Evolutionary conservation across 2,888 invertebrate species (phyloP).

Genomic region (Agelastica alni): DNA sequence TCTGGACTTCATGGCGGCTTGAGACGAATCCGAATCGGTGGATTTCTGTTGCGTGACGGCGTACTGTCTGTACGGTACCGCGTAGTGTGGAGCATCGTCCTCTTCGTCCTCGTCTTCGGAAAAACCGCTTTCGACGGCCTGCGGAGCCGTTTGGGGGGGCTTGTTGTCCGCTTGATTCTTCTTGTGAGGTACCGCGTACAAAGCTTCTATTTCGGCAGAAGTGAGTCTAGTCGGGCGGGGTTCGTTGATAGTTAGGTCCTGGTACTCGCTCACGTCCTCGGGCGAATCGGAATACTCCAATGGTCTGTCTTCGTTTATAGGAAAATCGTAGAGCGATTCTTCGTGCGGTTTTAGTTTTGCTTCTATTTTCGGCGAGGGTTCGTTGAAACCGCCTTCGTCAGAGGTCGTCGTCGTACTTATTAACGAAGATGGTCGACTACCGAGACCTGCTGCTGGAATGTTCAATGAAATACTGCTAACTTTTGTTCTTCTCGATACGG

Average conservation of each 20-base stretch:
- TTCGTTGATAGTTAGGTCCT: slow-evolving; percentile 29
- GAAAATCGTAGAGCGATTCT: slow-evolving; percentile 47
- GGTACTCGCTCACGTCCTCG: slow-evolving; percentile 37
- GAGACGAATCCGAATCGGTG: slow-evolving; percentile 23
- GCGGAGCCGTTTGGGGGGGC: slow-evolving; percentile 12
- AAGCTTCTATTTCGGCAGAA: slow-evolving; percentile 49
- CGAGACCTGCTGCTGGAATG: slow-evolving; percentile 66
- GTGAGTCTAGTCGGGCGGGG: slow-evolving; percentile 38
- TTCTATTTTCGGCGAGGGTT: slow-evolving; percentile 72
- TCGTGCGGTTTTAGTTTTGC: slow-evolving; percentile 56
- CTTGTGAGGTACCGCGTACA: slow-evolving; percentile 52
- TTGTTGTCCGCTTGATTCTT: slow-evolving; percentile 24
- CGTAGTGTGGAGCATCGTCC: slow-evolving; percentile 21
- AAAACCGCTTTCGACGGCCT: slow-evolving; percentile 10
- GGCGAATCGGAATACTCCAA: slow-evolving; percentile 42
- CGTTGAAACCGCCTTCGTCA: slow-evolving; percentile 66
- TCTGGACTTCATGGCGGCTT: slow-evolving; percentile 39
- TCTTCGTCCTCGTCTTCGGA: slow-evolving; percentile 23
- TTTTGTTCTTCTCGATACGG: slow-evolving; percentile 60
- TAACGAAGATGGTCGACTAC: slow-evolving; percentile 68
- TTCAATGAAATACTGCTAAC: slow-evolving; percentile 66
- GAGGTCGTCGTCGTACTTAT: slow-evolving; percentile 63
- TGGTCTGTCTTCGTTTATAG: slow-evolving; percentile 43
- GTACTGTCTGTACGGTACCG: slow-evolving; percentile 26
- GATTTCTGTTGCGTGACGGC: slow-evolving; percentile 51